Percentiles rank a stretch among this genome's conserved stretches.
These are phyloP conservation scores for Galagoides demidoff DNA, from an alignment of 2,797 vertebrate species.

Conservation along the genomic window DNA sequence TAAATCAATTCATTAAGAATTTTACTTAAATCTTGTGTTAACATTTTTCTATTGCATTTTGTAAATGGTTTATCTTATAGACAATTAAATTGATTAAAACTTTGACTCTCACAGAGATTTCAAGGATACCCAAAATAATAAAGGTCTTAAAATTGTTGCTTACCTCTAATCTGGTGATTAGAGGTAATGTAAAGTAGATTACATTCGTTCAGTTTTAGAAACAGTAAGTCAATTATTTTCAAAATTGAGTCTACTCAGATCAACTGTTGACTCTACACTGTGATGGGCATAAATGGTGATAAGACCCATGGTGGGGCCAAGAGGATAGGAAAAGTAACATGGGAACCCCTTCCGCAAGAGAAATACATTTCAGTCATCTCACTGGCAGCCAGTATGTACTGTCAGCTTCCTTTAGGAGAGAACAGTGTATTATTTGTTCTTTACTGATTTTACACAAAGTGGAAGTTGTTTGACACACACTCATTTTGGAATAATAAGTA, in stretches of 20 bases:
- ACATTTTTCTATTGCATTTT: slow-evolving; percentile 24
- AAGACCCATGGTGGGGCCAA: neutral
- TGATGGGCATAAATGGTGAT: neutral
- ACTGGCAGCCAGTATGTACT: neutral
- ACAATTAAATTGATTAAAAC: slow-evolving; percentile 57
- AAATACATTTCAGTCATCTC: slow-evolving; percentile 40
- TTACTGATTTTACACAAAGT: slow-evolving; percentile 44
- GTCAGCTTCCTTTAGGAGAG: neutral
- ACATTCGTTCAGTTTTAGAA: slow-evolving; percentile 21
- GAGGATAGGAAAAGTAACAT: neutral
- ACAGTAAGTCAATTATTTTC: neutral
- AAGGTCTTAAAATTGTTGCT: slow-evolving; percentile 17
- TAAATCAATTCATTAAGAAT: slow-evolving; percentile 42
- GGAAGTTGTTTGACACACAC: slow-evolving; percentile 9
- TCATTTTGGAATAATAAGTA: slow-evolving; percentile 56
- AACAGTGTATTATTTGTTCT: slow-evolving; percentile 9
- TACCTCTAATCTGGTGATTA: slow-evolving; percentile 32
- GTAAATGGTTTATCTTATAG: neutral
- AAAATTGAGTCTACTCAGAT: neutral
- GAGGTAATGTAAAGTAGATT: slow-evolving; percentile 15
- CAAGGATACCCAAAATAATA: neutral
- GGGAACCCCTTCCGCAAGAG: neutral
- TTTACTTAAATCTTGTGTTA: slow-evolving; percentile 32
- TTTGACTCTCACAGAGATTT: neutral
- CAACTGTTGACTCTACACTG: neutral